Evolutionary conservation across 2,888 invertebrate genomes (phyloP).

Genomic region (Nezara viridula): DNA sequence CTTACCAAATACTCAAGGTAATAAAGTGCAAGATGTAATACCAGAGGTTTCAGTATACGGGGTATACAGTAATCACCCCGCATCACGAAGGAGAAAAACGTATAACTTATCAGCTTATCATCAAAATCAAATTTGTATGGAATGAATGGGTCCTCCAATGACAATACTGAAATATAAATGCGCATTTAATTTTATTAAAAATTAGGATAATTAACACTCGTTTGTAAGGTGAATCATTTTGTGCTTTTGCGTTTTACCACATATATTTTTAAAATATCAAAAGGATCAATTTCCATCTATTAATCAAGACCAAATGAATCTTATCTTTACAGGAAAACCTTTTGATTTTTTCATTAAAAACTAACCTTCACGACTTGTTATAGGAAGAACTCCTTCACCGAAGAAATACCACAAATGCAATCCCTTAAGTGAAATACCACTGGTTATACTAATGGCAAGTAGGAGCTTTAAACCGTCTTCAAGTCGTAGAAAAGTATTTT

Average conservation of each 20-base stretch:
- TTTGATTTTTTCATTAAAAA: background rate
- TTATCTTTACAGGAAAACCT: background rate
- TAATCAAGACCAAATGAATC: background rate
- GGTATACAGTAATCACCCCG: background rate
- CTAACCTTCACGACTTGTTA: background rate
- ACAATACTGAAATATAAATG: background rate
- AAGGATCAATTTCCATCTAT: too few relatives aligned
- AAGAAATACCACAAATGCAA: slow-evolving; percentile 31
- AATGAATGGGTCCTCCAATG: background rate
- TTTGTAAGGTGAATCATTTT: background rate
- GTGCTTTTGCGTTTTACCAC: too few relatives aligned
- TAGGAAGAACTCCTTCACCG: background rate
- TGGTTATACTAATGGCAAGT: background rate
- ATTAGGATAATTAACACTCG: background rate
- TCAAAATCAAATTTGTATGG: background rate
- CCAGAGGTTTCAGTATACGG: background rate
- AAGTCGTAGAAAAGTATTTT: background rate
- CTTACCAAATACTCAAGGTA: background rate
- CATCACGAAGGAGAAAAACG: background rate
- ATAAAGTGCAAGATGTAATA: background rate
- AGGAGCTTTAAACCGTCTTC: background rate
- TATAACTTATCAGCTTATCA: background rate
- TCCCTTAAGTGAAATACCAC: background rate
- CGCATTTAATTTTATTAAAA: background rate
- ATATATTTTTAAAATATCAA: too few relatives aligned